These are phyloP conservation scores for Drosophila sp. DNA, from an alignment of 1,140 invertebrate genomes.

Conservation along the genomic window DNA sequence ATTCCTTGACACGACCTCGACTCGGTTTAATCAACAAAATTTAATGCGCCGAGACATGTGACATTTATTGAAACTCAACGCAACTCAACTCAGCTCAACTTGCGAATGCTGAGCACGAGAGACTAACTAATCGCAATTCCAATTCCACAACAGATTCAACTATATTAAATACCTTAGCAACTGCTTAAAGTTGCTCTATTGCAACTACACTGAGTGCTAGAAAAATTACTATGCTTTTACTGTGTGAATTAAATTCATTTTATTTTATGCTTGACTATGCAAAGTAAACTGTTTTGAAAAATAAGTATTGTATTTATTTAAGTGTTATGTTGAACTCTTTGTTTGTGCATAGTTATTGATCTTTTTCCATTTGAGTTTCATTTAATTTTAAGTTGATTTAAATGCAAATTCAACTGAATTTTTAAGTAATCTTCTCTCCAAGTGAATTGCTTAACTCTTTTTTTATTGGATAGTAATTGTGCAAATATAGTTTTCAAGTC, in stretches of 20 bases:
- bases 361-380: too few relatives aligned
- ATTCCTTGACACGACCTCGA: conserved; percentile 31
- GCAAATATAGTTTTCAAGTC: too few relatives aligned
- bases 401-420: too few relatives aligned
- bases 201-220: conserved; percentile 5
- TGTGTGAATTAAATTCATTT: neutral
- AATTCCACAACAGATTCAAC: conserved; percentile 14
- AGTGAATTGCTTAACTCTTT: too few relatives aligned
- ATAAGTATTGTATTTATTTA: neutral
- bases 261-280: too few relatives aligned
- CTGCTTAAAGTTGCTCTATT: conserved; percentile 12
- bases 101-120: conserved; percentile 27
- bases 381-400: too few relatives aligned
- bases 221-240: too few relatives aligned
- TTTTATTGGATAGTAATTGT: too few relatives aligned
- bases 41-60: conserved; percentile 65
- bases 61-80: conserved; percentile 74
- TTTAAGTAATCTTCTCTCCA: too few relatives aligned
- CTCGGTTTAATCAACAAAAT: conserved; percentile 75
- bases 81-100: conserved; percentile 55
- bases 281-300: too few relatives aligned
- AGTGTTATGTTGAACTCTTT: neutral
- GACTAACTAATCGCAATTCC: conserved; percentile 49
- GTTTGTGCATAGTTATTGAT: too few relatives aligned
- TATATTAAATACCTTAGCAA: conserved; percentile 42